Percentiles rank a stretch among this genome's conserved stretches.
Evolutionary conservation across 2,888 invertebrate genomes (phyloP).

Genomic region (Ametastegia equiseti): DNA sequence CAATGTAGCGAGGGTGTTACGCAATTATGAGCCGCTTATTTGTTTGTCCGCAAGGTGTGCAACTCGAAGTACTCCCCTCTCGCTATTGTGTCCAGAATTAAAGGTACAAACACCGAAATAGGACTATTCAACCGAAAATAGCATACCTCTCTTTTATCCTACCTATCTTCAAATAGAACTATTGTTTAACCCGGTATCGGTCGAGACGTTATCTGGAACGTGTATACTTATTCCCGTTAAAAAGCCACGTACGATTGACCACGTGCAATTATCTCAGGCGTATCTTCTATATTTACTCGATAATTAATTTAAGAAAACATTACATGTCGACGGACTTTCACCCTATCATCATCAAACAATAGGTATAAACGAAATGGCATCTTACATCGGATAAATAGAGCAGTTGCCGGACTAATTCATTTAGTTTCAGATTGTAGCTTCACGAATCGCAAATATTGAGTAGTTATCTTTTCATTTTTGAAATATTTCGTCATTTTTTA

Average conservation of each 20-base stretch:
- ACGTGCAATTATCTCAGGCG: not conserved
- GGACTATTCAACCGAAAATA: too few species aligned
- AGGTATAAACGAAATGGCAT: not conserved
- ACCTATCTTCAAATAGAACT: not conserved
- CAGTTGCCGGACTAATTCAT: not conserved
- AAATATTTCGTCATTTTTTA: too few species aligned
- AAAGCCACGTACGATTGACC: not conserved
- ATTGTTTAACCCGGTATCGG: not conserved
- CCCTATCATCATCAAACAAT: not conserved
- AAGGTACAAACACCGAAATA: not conserved
- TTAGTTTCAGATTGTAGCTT: too few species aligned
- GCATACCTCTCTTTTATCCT: too few species aligned
- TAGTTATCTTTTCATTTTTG: too few species aligned
- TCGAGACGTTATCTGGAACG: not conserved
- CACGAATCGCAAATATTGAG: too few species aligned
- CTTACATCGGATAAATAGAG: not conserved
- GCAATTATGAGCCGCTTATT: not conserved
- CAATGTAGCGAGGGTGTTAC: slow-evolving; percentile 5
- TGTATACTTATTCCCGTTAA: not conserved
- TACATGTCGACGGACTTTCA: not conserved
- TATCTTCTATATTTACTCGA: not conserved
- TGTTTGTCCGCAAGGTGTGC: not conserved
- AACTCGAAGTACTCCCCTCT: not conserved
- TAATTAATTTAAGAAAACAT: not conserved
- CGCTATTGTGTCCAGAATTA: not conserved